Conservation (phyloP, 2,797 vertebrate genomes). For the Nasua narica region DNA sequence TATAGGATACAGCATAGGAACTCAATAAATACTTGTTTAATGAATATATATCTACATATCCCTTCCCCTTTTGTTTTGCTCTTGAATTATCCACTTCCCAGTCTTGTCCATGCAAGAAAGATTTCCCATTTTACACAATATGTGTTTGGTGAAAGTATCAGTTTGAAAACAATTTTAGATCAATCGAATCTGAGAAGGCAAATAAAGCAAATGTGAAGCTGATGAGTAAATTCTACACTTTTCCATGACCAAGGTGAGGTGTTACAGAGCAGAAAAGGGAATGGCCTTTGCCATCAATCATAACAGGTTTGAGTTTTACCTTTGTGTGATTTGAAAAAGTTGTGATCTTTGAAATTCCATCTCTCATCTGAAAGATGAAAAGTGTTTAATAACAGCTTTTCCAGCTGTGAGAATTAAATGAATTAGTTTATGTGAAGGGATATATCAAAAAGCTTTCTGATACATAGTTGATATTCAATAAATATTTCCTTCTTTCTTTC, state of each 20-base stretch:
- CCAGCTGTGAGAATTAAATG: constrained; percentile 32
- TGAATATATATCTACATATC: neutral
- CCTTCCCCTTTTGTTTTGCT: neutral
- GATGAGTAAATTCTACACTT: neutral
- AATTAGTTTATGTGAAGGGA: neutral
- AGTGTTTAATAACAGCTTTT: neutral
- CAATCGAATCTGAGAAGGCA: neutral
- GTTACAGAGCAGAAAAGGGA: neutral
- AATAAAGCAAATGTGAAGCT: neutral
- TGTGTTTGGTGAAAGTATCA: neutral
- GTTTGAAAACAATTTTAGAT: neutral
- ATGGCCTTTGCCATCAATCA: neutral
- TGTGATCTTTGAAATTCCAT: neutral
- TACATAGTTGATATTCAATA: constrained; percentile 48
- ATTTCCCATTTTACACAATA: neutral
- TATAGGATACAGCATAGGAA: neutral
- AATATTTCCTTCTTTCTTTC: constrained; percentile 30
- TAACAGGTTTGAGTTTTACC: neutral
- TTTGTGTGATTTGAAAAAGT: neutral
- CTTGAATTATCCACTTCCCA: neutral
- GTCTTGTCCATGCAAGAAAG: neutral
- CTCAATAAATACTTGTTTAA: neutral
- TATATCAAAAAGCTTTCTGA: constrained; percentile 44
- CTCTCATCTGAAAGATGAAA: neutral
- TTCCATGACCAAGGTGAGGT: neutral